A percentile compares a stretch with the other conserved stretches of the same genome.
phyloP scores from a whole-genome alignment of 2,888 invertebrate genomes.

The Tigriopus californicus region DNA sequence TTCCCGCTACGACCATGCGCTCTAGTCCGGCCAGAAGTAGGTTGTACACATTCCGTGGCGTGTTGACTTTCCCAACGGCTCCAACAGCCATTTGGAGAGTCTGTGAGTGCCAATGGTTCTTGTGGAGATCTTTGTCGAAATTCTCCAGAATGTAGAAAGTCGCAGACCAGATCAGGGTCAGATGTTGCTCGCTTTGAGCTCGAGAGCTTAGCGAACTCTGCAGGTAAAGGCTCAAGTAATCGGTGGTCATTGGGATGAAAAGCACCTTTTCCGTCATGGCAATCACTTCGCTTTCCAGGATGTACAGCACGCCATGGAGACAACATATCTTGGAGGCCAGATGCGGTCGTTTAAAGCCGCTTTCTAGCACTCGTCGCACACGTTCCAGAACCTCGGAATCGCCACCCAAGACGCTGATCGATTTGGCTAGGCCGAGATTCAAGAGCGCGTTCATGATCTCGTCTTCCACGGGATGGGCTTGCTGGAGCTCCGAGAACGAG shows the following conservation, averaged over 20 bases:
- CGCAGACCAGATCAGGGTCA: slow-evolving; percentile 49
- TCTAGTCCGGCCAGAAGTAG: slow-evolving; percentile 42
- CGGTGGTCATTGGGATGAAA: slow-evolving; percentile 26
- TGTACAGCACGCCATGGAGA: slow-evolving; percentile 44
- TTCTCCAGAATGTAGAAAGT: slow-evolving; percentile 53
- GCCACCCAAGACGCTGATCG: slow-evolving; percentile 32
- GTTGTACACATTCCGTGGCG: slow-evolving; percentile 28
- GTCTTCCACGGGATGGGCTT: slow-evolving; percentile 49
- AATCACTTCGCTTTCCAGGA: slow-evolving; percentile 34
- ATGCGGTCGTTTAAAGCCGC: slow-evolving; percentile 40
- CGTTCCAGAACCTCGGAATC: slow-evolving; percentile 29
- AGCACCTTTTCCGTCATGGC: slow-evolving; percentile 23
- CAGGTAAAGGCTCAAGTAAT: slow-evolving; percentile 27
- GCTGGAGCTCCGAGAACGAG: slow-evolving; percentile 42
- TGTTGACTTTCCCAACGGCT: slow-evolving; percentile 27
- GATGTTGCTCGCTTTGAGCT: slow-evolving; percentile 39
- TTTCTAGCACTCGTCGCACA: slow-evolving; percentile 39
- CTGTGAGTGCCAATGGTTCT: slow-evolving; percentile 37
- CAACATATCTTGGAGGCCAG: slow-evolving; percentile 41
- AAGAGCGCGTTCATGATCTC: slow-evolving; percentile 37
- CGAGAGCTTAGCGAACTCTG: slow-evolving; percentile 20
- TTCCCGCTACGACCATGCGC: slow-evolving; percentile 37
- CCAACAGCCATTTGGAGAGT: slow-evolving; percentile 39
- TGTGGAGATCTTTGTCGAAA: slow-evolving; percentile 32
- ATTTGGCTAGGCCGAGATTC: slow-evolving; percentile 42